A percentile compares a stretch with the other conserved stretches of the same genome.
These are phyloP conservation scores for Parochlus steinenii DNA, from an alignment of 2,888 invertebrate species.

Conservation along the genomic window DNA sequence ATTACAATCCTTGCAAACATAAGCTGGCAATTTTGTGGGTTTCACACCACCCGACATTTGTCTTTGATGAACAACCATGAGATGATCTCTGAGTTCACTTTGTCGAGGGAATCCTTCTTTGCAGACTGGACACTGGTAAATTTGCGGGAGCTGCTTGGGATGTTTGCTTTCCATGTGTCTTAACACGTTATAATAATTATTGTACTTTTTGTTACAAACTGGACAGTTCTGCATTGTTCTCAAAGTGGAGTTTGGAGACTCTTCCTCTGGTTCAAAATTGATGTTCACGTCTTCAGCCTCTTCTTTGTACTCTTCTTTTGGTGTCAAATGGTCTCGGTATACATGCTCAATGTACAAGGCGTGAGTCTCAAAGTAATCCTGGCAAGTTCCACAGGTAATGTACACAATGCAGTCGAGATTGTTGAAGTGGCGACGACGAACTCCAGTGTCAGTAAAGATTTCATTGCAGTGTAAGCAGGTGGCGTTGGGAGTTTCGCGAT, in stretches of 20 bases:
- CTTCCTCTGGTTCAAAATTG: constrained; percentile 13
- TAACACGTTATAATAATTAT: constrained; percentile 30
- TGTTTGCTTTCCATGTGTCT: constrained; percentile 32
- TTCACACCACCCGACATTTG: constrained; percentile 13
- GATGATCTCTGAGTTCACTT: constrained; percentile 29
- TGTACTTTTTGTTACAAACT: constrained; percentile 29
- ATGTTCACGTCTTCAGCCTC: constrained; percentile 16
- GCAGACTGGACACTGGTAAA: constrained; percentile 29
- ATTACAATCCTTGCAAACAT: constrained; percentile 13
- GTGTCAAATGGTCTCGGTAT: constrained; percentile 26
- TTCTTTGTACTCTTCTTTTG: constrained; percentile 16
- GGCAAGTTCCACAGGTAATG: constrained; percentile 28
- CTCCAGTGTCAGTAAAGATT: constrained; percentile 27
- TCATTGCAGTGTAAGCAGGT: constrained; percentile 28
- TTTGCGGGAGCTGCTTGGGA: constrained; percentile 29
- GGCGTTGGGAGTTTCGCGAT: constrained; percentile 26
- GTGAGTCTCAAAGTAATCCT: constrained; percentile 27
- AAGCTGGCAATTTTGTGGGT: constrained; percentile 11
- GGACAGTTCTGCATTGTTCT: constrained; percentile 29
- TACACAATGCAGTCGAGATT: constrained; percentile 31
- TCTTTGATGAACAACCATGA: constrained; percentile 23
- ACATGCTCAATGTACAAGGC: constrained; percentile 29
- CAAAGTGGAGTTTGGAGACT: constrained; percentile 14
- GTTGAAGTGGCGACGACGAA: constrained; percentile 29
- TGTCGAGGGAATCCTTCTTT: constrained; percentile 28